Base-by-base conservation (phyloP, 2,888 invertebrate species). In the Acanthosepion esculentum region DNA sequence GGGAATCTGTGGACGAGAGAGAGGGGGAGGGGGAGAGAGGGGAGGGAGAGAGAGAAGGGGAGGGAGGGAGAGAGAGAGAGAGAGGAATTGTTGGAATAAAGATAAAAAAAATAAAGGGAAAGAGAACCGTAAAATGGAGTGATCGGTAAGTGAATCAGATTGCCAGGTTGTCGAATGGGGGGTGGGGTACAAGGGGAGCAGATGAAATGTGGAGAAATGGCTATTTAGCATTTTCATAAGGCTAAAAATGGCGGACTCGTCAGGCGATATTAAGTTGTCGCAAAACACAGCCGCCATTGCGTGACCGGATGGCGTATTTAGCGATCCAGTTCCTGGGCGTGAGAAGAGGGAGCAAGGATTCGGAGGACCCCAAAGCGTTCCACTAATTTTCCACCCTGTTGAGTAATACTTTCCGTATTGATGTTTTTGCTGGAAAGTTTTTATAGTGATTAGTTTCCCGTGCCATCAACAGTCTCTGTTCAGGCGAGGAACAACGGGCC, bases 311-410 rank as follows among this genome's bases (percentile, higher is more conserved):
- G 53, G 92, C 48, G 53, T 50, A 50, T 53, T 92, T 50, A 92
- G 53, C 33, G 92, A 92, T 92, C 92, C 92, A 50, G 92, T 92
- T 48, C 29, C 50, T 92, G 18, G 29, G 50, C 92, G 18, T 50
- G 50, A 50, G 92, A 41, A 92, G 78, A 5, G 78, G 5, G 78
- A 78, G 78, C 8, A 78, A 78, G n/a, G n/a, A 78, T 29, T n/a
- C 12, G 78, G 33, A 48, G 29, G 33, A 91, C 53, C 91, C 92
- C 48, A 93, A 93, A 92, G 91, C 94, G 64, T 94, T 94, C 94
- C 93, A 95, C 95, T 95, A 95, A 95, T 95, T 95, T 95, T 95
- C 95, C 95, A 94, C 93, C 95, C 95, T 94, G 95, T 95, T 95
- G 95, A 95, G 95, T 94, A 95, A 95, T 95, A 95, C 95, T 95